Conservation (phyloP, 2,113 vertebrate genomes). For the Ceratotherium simum region DNA sequence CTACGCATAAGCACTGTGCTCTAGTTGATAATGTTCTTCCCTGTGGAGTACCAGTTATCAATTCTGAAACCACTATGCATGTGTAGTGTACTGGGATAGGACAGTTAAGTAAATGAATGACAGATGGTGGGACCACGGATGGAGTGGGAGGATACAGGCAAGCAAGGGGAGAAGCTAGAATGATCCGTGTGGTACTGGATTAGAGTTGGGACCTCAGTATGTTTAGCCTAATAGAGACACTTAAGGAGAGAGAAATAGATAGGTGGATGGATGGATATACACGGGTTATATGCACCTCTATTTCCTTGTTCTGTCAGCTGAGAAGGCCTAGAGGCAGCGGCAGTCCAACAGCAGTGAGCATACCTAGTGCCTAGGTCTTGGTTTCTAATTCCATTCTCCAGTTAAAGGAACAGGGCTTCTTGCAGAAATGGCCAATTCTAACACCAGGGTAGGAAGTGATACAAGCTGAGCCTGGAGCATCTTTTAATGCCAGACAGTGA, state of each 20-base stretch:
- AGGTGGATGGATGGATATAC: neutral
- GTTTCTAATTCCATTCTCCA: neutral
- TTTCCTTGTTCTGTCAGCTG: neutral
- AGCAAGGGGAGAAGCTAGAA: neutral
- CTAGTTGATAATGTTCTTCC: neutral
- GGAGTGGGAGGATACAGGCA: neutral
- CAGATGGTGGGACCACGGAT: neutral
- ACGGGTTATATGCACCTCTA: neutral
- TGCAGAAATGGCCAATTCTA: neutral
- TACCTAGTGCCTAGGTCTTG: neutral
- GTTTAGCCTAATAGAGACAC: neutral
- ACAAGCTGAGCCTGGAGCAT: neutral
- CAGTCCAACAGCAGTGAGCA: neutral
- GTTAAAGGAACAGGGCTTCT: neutral
- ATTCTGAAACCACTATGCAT: neutral
- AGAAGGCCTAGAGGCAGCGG: neutral
- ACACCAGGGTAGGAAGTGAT: neutral
- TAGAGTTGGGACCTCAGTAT: neutral
- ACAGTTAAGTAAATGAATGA: neutral
- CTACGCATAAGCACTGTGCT: neutral
- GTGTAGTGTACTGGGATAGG: too few species aligned
- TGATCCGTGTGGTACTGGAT: neutral
- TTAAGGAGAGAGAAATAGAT: neutral
- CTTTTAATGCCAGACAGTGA: neutral
- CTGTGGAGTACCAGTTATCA: fast-evolving